phyloP scores from a whole-genome alignment of 2,888 invertebrate species.

The Luffia ferchaultella region DNA sequence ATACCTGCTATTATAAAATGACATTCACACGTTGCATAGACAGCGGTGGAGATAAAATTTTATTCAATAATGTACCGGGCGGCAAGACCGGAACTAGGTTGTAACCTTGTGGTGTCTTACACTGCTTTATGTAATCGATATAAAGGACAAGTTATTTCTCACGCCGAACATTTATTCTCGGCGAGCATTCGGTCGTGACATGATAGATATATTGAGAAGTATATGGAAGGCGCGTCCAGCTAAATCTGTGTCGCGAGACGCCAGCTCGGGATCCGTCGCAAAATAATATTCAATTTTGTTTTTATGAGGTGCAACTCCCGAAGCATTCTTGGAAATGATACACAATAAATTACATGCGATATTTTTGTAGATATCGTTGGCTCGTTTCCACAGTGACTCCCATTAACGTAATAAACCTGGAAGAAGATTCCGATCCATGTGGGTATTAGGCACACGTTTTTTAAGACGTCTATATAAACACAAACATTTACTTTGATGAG shows the following conservation, averaged over 20 bases:
- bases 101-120: not conserved
- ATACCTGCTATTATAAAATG: too few species aligned
- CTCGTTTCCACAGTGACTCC: constrained; percentile 32
- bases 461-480: too few species aligned
- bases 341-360: constrained; percentile 57
- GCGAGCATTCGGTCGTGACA: constrained; percentile 24
- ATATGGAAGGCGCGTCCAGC: constrained; percentile 13
- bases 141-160: not conserved
- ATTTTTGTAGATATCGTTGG: constrained; percentile 57
- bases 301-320: constrained; percentile 55
- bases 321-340: constrained; percentile 54
- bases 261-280: constrained; percentile 31
- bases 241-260: constrained; percentile 29
- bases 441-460: too few species aligned
- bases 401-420: not conserved
- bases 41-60: not conserved
- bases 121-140: not conserved
- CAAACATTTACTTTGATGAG: too few species aligned
- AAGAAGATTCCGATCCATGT: not conserved
- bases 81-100: not conserved
- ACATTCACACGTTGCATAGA: not conserved
- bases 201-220: constrained; percentile 28
- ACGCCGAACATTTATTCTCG: not conserved
- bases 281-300: constrained; percentile 50
- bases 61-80: not conserved